phyloP scores from a whole-genome alignment of 2,113 vertebrate species.

The Eleginops maclovinus region DNA sequence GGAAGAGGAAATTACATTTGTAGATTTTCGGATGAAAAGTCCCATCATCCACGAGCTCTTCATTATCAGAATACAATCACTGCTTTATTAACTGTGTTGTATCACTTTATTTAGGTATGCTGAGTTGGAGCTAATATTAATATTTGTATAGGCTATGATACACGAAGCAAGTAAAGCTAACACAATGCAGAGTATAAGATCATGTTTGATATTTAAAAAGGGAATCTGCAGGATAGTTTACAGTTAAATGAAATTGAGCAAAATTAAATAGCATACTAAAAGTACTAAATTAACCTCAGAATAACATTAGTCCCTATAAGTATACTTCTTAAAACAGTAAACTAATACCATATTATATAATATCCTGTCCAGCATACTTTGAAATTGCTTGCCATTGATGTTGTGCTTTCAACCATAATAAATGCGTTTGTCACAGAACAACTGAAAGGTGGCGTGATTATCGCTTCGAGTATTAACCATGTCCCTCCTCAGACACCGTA shows the following conservation, averaged over 20 bases:
- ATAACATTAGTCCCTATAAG: neutral
- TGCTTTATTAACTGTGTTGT: neutral
- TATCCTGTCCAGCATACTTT: neutral
- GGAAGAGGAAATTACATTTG: no score
- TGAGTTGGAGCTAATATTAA: no score
- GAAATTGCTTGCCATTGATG: neutral
- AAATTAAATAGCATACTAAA: neutral
- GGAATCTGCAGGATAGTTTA: neutral
- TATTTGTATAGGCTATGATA: neutral
- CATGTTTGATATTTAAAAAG: neutral
- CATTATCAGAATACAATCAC: neutral
- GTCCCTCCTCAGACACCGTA: constrained; percentile 68
- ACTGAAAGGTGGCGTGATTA: neutral
- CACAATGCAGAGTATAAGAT: neutral
- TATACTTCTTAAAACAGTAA: no score
- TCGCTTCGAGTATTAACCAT: neutral
- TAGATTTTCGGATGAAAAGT: neutral
- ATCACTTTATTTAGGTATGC: neutral
- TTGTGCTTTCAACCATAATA: neutral
- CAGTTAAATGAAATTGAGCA: neutral
- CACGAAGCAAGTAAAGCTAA: neutral
- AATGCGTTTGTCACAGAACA: neutral
- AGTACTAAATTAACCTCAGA: neutral
- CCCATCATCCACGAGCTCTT: no score
- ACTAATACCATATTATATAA: neutral